Base-by-base conservation (phyloP, 2,797 vertebrate genomes). In the Lacerta viridis region DNA sequence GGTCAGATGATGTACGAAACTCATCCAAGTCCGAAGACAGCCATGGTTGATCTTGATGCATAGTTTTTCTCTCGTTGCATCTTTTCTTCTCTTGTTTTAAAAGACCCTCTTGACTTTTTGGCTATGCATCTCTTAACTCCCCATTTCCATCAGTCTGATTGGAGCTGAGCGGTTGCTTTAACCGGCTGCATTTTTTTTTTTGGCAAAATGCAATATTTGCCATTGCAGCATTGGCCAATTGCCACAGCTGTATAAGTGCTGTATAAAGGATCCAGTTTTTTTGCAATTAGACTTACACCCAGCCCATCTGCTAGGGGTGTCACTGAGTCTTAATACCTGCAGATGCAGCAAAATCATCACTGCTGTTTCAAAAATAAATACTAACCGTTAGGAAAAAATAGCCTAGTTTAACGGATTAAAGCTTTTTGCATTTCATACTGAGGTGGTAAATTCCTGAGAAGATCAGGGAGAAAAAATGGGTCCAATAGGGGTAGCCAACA, bases 141-240 rank as follows among this genome's bases (percentile, higher is more conserved):
- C 90, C 55, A 91, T 43, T 78, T 94, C 93, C 69, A 92, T 93
- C 91, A 92, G 68, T 90, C 81, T 94, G 91, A 90, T 83, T 95
- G 85, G 72, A 93, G 79, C 83, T 75, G 94, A 92, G 72, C 93
- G 90, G 94, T 89, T 92, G 50, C 88, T 93, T 87, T 92, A 92
- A 92, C 89, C 75, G 10, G 85, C 69, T 88, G 1, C 46, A 59
- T 3, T 88, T 94, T 74, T 59, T 4, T n/a, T n/a, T n/a, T n/a
- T n/a, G n/a, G n/a, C 90, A 39, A 85, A 85, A 94, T 93, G 1
- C 5, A 87, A 89, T 90, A 85, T 82, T 86, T 89, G 78, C 66
- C 89, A 75, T 18, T 87, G 43, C 20, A 91, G 71, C 69, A 83
- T 33, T 80, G 85, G 84, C 41, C 92, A 90, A 59, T 83, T 93